Evolutionary conservation across 1,140 invertebrate genomes (phyloP).

Genomic region (Aporrectodea caliginosa): DNA sequence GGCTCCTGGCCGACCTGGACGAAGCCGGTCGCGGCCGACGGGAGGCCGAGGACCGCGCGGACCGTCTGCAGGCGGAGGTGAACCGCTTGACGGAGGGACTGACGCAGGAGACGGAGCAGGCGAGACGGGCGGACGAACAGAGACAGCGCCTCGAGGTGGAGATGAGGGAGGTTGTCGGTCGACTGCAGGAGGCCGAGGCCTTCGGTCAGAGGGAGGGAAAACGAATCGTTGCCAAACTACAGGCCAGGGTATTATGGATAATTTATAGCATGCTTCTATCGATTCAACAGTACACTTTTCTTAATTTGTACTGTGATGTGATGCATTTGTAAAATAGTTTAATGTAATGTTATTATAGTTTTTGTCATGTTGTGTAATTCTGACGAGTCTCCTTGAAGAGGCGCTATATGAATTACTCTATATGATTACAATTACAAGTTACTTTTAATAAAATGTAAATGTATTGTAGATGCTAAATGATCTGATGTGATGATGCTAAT

Average conservation of each 20-base stretch:
- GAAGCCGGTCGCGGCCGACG: slow-evolving; percentile 74
- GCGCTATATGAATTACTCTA: no score
- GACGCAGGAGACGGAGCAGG: slow-evolving; percentile 55
- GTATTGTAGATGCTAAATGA: no score
- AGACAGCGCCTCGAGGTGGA: slow-evolving; percentile 55
- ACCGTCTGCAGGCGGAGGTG: slow-evolving; percentile 44
- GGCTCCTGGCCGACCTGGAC: slow-evolving; percentile 79
- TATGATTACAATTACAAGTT: no score
- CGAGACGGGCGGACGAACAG: slow-evolving; percentile 54
- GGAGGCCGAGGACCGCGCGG: slow-evolving; percentile 52
- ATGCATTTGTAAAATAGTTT: no score
- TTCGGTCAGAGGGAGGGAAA: slow-evolving; percentile 54
- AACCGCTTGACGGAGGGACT: slow-evolving; percentile 52
- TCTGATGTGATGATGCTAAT: no score
- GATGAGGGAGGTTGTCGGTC: slow-evolving; percentile 54
- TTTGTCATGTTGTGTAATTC: no score
- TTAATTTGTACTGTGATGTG: no score
- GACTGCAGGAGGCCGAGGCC: slow-evolving; percentile 55
- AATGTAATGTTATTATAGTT: no score
- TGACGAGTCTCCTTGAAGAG: no score
- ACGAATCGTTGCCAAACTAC: slow-evolving; percentile 55
- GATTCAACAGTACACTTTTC: no score
- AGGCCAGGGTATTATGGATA: slow-evolving; percentile 45
- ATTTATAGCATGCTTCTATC: no score
- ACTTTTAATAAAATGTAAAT: no score